Evolutionary conservation across 2,888 invertebrate species (phyloP), one percentile per base, ranked within the genome.

Genomic region (Lasiommata megera): DNA sequence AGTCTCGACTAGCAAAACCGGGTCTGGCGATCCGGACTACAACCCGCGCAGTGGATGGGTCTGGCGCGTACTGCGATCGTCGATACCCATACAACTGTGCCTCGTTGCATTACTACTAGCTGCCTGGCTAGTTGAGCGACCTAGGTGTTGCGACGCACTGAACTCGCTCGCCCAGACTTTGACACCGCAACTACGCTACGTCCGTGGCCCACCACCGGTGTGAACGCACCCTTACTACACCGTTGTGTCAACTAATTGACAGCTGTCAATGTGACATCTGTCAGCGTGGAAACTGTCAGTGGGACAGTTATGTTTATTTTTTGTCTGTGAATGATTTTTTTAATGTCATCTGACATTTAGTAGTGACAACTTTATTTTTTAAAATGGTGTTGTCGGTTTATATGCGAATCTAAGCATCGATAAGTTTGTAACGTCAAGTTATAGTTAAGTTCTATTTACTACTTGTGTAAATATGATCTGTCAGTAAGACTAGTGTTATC

Each of bases 121-220:
- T 28, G 95, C 95, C 11, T 96, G 94, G 83, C 90, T 95, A 37
- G 91, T 95, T 16, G 95, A 95, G 69, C 93, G 95, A 6, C 95
- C 95, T 0, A 92, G 94, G 48, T 96, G 96, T 82, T 96, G 96
- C 82, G 95, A 96, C 76, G 93, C 94, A 55, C 92, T 95, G 71
- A 95, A 96, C 86, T 95, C 94, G 55, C 92, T 95, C 64, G 94
- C 94, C 52, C 92, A 95, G 70, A 94, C 95, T 0, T 84, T 96
- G 38, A 94, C 94, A n/a, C 96, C 96, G 5, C 95, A 96, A 72
- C 88, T 96, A 56, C 94, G 95, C 68, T 96, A 96, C 79, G 93
- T 96, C n/a, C 93, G 94, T 60, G 96, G 96, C 63, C 96, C 96
- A 9, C 96, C 96, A 16, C 96, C 96, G 12, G 74, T 74, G 69